Conservation (phyloP, 2,888 invertebrate genomes). For the Machimus atricapillus region DNA sequence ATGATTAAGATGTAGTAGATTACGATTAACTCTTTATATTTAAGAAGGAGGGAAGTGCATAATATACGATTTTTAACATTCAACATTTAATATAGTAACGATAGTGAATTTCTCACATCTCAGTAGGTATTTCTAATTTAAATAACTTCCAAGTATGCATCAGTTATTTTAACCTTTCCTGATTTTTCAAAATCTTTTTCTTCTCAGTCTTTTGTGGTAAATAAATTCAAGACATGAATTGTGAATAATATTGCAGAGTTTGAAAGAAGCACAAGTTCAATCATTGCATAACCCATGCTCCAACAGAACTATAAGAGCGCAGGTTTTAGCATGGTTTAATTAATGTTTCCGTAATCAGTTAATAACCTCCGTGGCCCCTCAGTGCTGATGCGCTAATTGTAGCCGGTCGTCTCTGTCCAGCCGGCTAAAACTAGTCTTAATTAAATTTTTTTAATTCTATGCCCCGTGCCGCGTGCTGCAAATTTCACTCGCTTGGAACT, state of each 20-base stretch:
- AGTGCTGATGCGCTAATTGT: constrained; percentile 1
- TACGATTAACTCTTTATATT: too few species aligned
- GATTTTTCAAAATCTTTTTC: not conserved
- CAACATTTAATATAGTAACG: too few species aligned
- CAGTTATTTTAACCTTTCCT: too few species aligned
- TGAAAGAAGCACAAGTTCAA: not conserved
- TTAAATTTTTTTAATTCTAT: constrained; percentile 30
- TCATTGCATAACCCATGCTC: not conserved
- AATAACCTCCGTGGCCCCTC: constrained; percentile 25
- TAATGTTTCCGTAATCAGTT: constrained; percentile 42
- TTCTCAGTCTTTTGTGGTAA: not conserved
- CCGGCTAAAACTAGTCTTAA: constrained; percentile 21
- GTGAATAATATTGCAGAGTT: not conserved
- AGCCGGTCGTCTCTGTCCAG: constrained; percentile 7
- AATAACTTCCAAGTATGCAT: too few species aligned
- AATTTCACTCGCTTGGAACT: constrained; percentile 28
- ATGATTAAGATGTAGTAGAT: too few species aligned
- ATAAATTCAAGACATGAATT: not conserved
- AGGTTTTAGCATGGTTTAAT: constrained; percentile 20
- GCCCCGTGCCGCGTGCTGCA: constrained; percentile 32
- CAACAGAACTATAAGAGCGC: not conserved
- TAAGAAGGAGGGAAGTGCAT: too few species aligned
- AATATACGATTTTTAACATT: too few species aligned
- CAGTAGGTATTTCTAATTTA: too few species aligned
- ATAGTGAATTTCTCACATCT: too few species aligned